Base-by-base conservation (phyloP, 2,113 vertebrate species). In the Siniperca knerii region DNA sequence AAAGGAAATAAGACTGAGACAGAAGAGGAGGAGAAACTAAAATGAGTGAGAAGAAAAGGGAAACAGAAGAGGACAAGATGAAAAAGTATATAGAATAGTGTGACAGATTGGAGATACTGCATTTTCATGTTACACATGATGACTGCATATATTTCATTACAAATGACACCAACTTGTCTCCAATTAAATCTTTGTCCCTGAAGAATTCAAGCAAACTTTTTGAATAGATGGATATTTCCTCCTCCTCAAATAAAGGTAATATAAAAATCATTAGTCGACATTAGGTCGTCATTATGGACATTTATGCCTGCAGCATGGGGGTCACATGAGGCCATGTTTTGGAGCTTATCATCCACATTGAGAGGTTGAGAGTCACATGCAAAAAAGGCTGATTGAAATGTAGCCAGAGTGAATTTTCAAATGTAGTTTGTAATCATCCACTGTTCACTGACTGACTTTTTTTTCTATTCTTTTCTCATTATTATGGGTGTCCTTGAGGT, bases 401-500 rank as follows among this genome's bases (percentile, higher is more conserved):
- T 54, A 62, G 69, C 58, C 73, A 58, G 16, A 54, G 1, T 50
- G 3, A 75, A 48, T 82, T 74, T 74, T 79, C n/a, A 46, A 46
- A 64, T 73, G 23, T 42, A 35, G 72, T 60, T 75, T 68, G 0
- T 84, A 78, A 81, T 83, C 50, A 66, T 64, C 21, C 2, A n/a
- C 37, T 21, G 33, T 13, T 81, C 72, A 64, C 23, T 57, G 44
- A 72, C 78, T 44, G 18, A 25, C 1, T 54, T 25, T 50, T 15
- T 57, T 20, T 64, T 16, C 8, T 13, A 61, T 60, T 79, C 20
- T 73, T 71, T 25, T 21, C 52, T 71, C 23, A 65, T 84, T 72
- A 71, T 66, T 40, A 61, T 67, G 48, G 44, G 54, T 71, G 73
- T 89, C 85, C 85, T 89, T 86, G 79, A 85, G 64, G 74, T 83